A percentile compares a stretch with the other conserved stretches of the same genome.
These are phyloP conservation scores for Steinernema feltiae DNA, from an alignment of 1,140 invertebrate genomes.

Conservation along the genomic window DNA sequence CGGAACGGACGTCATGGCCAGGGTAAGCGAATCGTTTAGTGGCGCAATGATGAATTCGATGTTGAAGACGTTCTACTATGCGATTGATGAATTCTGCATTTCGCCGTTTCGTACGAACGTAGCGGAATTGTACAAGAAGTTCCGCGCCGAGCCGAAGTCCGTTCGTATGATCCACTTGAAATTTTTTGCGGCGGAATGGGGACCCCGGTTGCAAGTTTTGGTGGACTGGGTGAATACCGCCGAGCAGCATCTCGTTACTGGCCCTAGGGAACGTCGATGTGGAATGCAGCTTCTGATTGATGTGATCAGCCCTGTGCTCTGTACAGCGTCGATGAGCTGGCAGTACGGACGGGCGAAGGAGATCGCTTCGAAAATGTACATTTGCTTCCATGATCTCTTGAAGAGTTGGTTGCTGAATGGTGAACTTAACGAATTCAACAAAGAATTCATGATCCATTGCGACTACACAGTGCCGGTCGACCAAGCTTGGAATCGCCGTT, in stretches of 20 bases:
- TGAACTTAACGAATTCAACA: constrained; percentile 1
- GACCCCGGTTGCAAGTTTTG: background rate
- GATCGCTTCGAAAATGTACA: background rate
- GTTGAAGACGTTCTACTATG: background rate
- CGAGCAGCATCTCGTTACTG: background rate
- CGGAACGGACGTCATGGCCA: constrained; percentile 1
- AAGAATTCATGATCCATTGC: background rate
- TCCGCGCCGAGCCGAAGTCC: background rate
- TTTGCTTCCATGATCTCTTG: background rate
- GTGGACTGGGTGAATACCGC: background rate
- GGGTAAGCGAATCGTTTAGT: background rate
- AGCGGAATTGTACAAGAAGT: background rate
- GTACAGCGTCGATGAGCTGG: background rate
- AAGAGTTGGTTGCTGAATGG: background rate
- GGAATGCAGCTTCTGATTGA: background rate
- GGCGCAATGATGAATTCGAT: background rate
- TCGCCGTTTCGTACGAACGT: background rate
- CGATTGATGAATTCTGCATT: background rate
- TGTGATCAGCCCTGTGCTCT: background rate
- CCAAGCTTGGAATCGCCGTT: constrained; percentile 9
- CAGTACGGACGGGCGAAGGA: background rate
- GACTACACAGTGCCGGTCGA: background rate
- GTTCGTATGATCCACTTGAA: background rate
- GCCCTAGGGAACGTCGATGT: background rate
- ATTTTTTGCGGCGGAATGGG: background rate